Evolutionary conservation across 2,113 vertebrate species (phyloP).

Genomic region (Oryzias melastigma): DNA sequence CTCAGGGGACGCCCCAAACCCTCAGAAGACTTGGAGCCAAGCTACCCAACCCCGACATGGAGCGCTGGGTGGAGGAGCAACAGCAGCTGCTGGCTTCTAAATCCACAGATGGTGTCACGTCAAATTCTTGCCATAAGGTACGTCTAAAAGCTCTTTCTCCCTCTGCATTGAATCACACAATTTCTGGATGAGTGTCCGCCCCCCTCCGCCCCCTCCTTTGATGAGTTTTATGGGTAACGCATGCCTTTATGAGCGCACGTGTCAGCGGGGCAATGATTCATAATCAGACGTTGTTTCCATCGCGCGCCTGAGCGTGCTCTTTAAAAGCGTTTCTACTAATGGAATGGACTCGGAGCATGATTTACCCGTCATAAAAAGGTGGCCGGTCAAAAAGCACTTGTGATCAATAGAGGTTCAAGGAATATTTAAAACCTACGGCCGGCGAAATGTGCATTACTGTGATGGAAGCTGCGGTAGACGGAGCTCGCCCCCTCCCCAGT

Average conservation of each 20-base stretch:
- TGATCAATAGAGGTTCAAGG: slow-evolving; percentile 67
- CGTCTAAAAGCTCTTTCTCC: slow-evolving; percentile 48
- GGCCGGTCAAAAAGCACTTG: slow-evolving; percentile 61
- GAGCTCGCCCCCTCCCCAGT: background rate
- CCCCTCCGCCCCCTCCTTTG: slow-evolving; percentile 31
- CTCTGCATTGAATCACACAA: slow-evolving; percentile 29
- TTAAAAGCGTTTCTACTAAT: slow-evolving; percentile 71
- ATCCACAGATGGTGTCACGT: slow-evolving; percentile 80
- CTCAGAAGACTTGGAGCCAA: slow-evolving; percentile 77
- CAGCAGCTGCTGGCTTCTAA: slow-evolving; percentile 83
- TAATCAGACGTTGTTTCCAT: slow-evolving; percentile 59
- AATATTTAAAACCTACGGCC: slow-evolving; percentile 62
- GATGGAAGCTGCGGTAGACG: slow-evolving; percentile 36
- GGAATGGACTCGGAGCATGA: slow-evolving; percentile 68
- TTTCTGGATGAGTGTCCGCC: slow-evolving; percentile 2
- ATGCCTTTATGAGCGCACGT: slow-evolving; percentile 46
- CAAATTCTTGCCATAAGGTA: slow-evolving; percentile 88
- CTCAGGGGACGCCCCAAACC: slow-evolving; percentile 72
- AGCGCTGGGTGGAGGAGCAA: slow-evolving; percentile 86
- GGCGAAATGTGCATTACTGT: slow-evolving; percentile 69
- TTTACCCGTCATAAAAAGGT: slow-evolving; percentile 69
- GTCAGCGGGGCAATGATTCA: slow-evolving; percentile 58
- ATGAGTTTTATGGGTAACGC: slow-evolving; percentile 44
- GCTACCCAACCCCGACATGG: slow-evolving; percentile 81
- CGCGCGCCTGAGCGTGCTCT: slow-evolving; percentile 33